Evolutionary conservation across 2,797 vertebrate genomes (phyloP), one percentile per base, ranked within the genome.

Genomic region (Cottoperca gobio): DNA sequence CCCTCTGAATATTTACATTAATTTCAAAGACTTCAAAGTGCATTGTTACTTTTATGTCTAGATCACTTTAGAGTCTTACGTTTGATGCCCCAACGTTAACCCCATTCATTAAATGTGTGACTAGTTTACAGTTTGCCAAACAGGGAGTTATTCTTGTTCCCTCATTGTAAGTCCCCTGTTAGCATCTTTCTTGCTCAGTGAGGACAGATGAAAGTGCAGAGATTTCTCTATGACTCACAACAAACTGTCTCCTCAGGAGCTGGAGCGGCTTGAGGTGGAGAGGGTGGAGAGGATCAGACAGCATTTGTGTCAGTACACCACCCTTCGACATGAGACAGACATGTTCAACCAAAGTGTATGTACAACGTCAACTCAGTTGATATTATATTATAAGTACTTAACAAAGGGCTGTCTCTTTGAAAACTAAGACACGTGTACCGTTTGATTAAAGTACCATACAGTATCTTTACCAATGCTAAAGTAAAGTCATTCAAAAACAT

Each of bases 281-380:
- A 94, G 98, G 35, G 96, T 99, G 58, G 98, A 99, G 91, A 97
- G 98, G 95, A 98, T 99, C 82, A 89, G 97, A 26, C 98, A 99
- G 68, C 97, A 99, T 1, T 96, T 99, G 76, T 96, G 97, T 89
- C 98, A 99, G 85, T 99, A 99, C 86, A 99, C 98, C 1, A 98
- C 97, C 67, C 94, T 99, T 43, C 93, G 98, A 40, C 98, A 99
- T 0, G 98, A 99, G 91, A 99, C 98, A 0, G 98, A 99, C 93
- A 99, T 99, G 98, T 99, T 99, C 94, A 99, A 99, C 95, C 98
- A 99, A 95, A 97, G 98, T 26, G 98, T 99, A 84, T 97, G 98
- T 95, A 4, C 9, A 24, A 17, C 21, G 7, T 19, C 9, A 8
- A 11, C 23, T 37, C 54, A 31, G 13, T n/a, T n/a, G n/a, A n/a